Conservation (phyloP, 2,797 vertebrate genomes). For the Argya squamiceps region DNA sequence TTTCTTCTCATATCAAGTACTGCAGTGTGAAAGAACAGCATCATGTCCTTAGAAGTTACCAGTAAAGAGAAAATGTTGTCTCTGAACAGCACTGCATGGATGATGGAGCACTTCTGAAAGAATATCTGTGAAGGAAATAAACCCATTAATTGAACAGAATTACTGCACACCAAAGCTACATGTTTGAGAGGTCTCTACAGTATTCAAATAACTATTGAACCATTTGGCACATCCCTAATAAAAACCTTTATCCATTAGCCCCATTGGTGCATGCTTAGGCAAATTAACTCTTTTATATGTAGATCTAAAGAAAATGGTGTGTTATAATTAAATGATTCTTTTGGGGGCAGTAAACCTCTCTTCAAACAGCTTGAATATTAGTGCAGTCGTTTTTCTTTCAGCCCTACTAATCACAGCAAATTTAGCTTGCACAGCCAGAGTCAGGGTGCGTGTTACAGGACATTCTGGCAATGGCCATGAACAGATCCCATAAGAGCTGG, state of each 20-base stretch:
- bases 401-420: constrained; percentile 62
- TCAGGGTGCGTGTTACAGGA: constrained; percentile 24
- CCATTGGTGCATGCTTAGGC: constrained; percentile 59
- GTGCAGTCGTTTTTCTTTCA: constrained; percentile 54
- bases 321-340: constrained; percentile 72
- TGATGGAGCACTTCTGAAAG: constrained; percentile 50
- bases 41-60: background rate
- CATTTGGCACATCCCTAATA: constrained; percentile 65
- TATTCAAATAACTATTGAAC: constrained; percentile 61
- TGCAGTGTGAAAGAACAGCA: background rate
- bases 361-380: constrained; percentile 71
- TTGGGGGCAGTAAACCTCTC: constrained; percentile 65
- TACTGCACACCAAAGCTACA: constrained; percentile 35
- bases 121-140: constrained; percentile 60
- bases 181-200: constrained; percentile 48
- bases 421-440: constrained; percentile 51
- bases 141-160: constrained; percentile 64
- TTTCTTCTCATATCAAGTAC: background rate
- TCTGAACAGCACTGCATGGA: constrained; percentile 31
- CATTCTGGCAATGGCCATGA: background rate
- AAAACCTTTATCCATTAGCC: constrained; percentile 66
- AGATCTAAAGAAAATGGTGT: constrained; percentile 70
- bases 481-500: background rate
- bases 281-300: constrained; percentile 73
- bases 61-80: constrained; percentile 7